These are phyloP conservation scores for Caenorhabditis auriculariae DNA, from an alignment of 2,888 invertebrate species.

Conservation along the genomic window DNA sequence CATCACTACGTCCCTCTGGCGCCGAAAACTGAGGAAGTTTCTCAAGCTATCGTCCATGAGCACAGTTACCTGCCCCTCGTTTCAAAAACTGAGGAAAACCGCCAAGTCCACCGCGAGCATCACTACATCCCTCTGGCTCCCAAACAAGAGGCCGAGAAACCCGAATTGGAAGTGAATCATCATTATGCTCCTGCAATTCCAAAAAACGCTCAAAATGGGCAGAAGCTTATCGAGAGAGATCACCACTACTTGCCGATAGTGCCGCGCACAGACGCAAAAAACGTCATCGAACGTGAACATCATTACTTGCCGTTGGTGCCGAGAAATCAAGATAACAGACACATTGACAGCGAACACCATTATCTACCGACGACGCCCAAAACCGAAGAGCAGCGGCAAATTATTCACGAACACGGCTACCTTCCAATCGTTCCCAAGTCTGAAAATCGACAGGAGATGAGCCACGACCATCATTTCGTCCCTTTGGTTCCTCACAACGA, in stretches of 20 bases:
- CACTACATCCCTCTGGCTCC: slow-evolving; percentile 16
- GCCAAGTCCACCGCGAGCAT: slow-evolving; percentile 12
- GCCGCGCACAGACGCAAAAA: too few relatives aligned
- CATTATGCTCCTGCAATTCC: slow-evolving; percentile 3
- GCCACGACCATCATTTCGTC: neutral
- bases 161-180: neutral
- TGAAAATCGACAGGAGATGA: neutral
- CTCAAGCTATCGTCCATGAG: slow-evolving; percentile 3
- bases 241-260: neutral
- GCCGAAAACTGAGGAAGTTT: neutral
- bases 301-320: neutral
- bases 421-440: neutral
- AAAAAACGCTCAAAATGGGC: too few relatives aligned
- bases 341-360: slow-evolving; percentile 1
- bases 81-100: slow-evolving; percentile 7
- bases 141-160: neutral
- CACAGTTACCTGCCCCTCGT: slow-evolving; percentile 18
- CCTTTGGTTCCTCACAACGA: neutral
- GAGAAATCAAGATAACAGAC: neutral
- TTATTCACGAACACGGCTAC: slow-evolving; percentile 3
- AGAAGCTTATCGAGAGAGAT: neutral
- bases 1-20: neutral
- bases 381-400: neutral
- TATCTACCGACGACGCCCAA: neutral
- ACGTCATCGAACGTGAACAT: neutral